Base-by-base conservation (phyloP, 53 echinoderm and acorn worm genomes). In the Luidia sarsii region DNA sequence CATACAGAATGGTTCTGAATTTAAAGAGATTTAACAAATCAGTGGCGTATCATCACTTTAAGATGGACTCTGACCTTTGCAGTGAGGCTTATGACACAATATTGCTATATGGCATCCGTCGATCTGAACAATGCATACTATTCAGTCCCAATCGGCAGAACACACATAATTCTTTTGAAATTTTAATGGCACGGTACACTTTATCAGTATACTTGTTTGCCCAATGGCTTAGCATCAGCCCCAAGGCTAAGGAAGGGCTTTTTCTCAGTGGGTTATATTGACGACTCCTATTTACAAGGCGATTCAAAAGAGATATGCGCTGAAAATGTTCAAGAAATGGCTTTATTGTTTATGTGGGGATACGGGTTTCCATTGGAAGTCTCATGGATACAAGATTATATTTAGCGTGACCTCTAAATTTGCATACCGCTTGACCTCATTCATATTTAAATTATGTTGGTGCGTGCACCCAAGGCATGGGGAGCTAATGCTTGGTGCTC, bases 111-210 rank as follows among this genome's bases (percentile, higher is more conserved):
- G 74, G 83, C 89, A 24, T 77, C 79, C 16, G 38, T 89, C 41
- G 80, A 89, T 31, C 45, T 85, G 13, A 89, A 61, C 19, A 81
- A 89, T 70, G 90, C 90, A 20, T 89, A 89, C 34, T 89, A 85
- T 70, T 57, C 80, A 33, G 85, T 89, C 18, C 85, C 85, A 22
- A 79, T 85, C 54, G 32, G 39, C 37, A 20, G 23, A 13, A 31
- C 62, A 21, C 28, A 48, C 52, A 60, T 35, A 62, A 73, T 83
- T 65, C 74, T 33, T 38, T 36, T 88, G 11, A 24, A 49, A 22
- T 87, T 89, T 56, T 3, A 27, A 15, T 84, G 65, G 66, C 24
- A 49, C 75, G 25, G 48, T 0, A 28, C 1, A 9, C 38, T 51
- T 9, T 81, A 69, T 49, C 60, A 86, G 24, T 90, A 33, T 54